These are phyloP conservation scores for Halictus ligatus DNA, from an alignment of 2,888 invertebrate species.

Conservation along the genomic window DNA sequence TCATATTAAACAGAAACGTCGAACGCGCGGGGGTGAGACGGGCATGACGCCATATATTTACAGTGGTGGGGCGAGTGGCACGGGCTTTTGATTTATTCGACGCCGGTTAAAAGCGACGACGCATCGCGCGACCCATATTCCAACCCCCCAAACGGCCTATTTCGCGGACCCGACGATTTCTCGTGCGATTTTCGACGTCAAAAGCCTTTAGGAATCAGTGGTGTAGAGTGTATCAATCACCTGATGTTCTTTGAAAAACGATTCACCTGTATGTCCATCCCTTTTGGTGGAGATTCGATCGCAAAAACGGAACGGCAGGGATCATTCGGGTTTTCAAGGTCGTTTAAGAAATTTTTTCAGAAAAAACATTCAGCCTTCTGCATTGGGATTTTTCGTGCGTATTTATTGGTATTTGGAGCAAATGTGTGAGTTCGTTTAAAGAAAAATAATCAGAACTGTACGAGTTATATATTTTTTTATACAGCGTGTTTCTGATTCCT, in stretches of 20 bases:
- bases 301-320: neutral
- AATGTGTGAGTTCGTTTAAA: too few species aligned
- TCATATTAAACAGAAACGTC: slow-evolving; percentile 17
- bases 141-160: neutral
- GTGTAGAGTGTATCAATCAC: neutral
- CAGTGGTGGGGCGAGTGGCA: neutral
- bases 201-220: neutral
- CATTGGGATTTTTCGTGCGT: too few species aligned
- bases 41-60: slow-evolving; percentile 27
- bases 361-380: too few species aligned
- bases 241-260: neutral
- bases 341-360: neutral
- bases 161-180: slow-evolving; percentile 12
- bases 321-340: neutral
- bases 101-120: slow-evolving; percentile 38
- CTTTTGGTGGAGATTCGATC: neutral
- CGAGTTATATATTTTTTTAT: neutral
- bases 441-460: neutral
- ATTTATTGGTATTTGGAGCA: too few species aligned
- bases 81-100: slow-evolving; percentile 43
- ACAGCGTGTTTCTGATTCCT: too few species aligned
- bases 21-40: slow-evolving; percentile 3
- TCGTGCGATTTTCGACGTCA: slow-evolving; percentile 14
- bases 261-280: neutral
- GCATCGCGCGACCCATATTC: slow-evolving; percentile 28